Evolutionary conservation across 2,888 invertebrate species (phyloP), one percentile per base, ranked within the genome.

Genomic region (Eucriotettix oculatus): DNA sequence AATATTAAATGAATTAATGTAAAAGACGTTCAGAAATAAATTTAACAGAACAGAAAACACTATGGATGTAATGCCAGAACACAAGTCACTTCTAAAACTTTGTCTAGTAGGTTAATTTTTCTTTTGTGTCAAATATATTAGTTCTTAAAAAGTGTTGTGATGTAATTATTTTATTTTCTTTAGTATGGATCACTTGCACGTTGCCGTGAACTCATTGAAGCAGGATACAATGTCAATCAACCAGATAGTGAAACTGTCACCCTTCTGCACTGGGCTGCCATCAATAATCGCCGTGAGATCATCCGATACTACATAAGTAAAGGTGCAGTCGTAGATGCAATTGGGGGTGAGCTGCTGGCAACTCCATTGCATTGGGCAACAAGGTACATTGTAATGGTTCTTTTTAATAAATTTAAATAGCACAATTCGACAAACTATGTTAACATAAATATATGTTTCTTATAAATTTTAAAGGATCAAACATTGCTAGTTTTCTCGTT

Each of bases 331-430:
- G 88, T 98, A 5, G 97, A 99, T 77, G 90, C 91, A 0, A 80
- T 97, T 61, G 99, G 99, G 43, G 99, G 99, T 42, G 96, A 97
- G 75, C 78, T 99, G 62, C 86, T 86, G 70, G 94, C 98, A 1
- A 97, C 98, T 14, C 97, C 99, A 16, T 77, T 99, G 65, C 98
- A 99, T 74, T 99, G 99, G 99, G 97, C 98, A 1, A 90, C 94
- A 61, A 83, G 96, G 79, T 81, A 66, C 64, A 63, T 61, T 42
- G 14, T 29, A 44, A 17, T 54, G 1, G 12, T 41, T 3, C 16
- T 29, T 7, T 29, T 29, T 29, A 29, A 29, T 29, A 29, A 5
- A 29, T 5, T 2, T 29, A 29, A 29, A 29, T 29, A 29, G 2
- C 29, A 29, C 7, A 29, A 5, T 5, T 29, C 7, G 29, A 7